Base-by-base conservation (phyloP, 2,797 vertebrate species). In the Ammospiza maritima region DNA sequence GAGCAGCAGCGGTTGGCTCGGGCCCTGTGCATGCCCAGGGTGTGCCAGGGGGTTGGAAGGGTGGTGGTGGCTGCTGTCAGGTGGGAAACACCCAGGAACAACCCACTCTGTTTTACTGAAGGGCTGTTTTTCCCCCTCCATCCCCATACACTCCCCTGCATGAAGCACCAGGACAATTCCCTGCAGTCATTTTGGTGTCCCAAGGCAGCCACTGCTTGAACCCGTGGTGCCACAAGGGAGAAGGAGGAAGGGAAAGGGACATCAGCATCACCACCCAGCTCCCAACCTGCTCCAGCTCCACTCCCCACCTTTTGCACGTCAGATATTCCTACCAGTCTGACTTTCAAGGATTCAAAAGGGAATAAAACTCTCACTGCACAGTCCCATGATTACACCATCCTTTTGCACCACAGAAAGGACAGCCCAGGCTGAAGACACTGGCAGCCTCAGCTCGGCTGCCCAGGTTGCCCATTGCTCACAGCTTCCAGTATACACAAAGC, bases 91-190 rank as follows among this genome's bases (percentile, higher is more conserved):
- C 56, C 8, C 27, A 1, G 47, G 51, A 53, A 54, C 10, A 62
- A 17, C 25, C 18, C 57, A 26, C 1, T 19, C 23, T 16, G 20
- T 2, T 13, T 17, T 16, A 4, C 1, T 6, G 3, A 40, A 56
- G 50, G 25, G 76, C 38, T 42, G 18, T 22, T 10, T 6, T 0
- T 2, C 6, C 36, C 34, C 11, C 12, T 76, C 6, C 3, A 53
- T 10, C 47, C 23, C 34, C n/a, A 4, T 1, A 0, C 0, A 0
- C 1, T 20, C 3, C 29, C 32, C 76, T 21, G 50, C 4, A 13
- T 1, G 13, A 22, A 75, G 58, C 36, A 5, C 38, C 69, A 17
- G 15, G 40, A 32, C 2, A 1, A 47, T 14, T 71, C 70, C 56
- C 51, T 45, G 61, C 13, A 6, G 29, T 5, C 1, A 0, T 19